A percentile compares a stretch with the other conserved stretches of the same genome.
phyloP scores from a whole-genome alignment of 53 echinoderm and acorn worm genomes.

The Paelopatides confundens region DNA sequence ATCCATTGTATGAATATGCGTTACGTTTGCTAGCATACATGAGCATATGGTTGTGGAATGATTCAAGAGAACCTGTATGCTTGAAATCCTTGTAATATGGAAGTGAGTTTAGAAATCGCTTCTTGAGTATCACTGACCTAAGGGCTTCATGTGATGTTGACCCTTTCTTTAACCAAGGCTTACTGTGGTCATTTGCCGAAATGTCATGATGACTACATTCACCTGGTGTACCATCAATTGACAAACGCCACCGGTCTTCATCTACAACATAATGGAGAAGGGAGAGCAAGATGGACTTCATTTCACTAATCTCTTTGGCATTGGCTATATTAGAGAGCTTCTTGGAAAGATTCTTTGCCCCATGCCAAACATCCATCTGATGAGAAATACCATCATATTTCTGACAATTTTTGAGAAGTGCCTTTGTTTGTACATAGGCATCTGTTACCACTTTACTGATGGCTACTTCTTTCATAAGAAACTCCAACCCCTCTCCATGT shows the following conservation, averaged over 20 bases:
- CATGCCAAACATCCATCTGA: too few species aligned
- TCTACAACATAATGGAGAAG: conserved; percentile 45
- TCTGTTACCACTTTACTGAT: too few species aligned
- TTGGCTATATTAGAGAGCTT: conserved; percentile 2
- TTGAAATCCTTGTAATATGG: too few species aligned
- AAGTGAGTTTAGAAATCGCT: too few species aligned
- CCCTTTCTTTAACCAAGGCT: conserved; percentile 23
- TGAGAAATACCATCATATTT: conserved; percentile 9
- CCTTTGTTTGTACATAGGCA: conserved; percentile 36
- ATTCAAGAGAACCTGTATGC: conserved; percentile 16
- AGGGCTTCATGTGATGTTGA: too few species aligned
- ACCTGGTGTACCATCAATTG: conserved; percentile 11
- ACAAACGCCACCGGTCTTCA: conserved; percentile 41
- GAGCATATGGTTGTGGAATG: too few species aligned
- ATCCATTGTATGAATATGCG: not conserved
- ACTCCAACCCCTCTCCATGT: conserved; percentile 60
- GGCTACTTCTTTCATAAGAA: too few species aligned
- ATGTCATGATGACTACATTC: too few species aligned
- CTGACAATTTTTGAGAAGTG: not conserved
- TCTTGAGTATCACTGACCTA: too few species aligned
- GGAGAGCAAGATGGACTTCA: too few species aligned
- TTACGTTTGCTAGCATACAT: too few species aligned
- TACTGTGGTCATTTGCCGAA: not conserved
- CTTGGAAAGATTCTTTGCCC: conserved; percentile 11
- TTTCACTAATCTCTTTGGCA: not conserved